Percentiles rank a stretch among this genome's conserved stretches.
Evolutionary conservation across 2,113 vertebrate genomes (phyloP).

Genomic region (Cardinalis cardinalis): DNA sequence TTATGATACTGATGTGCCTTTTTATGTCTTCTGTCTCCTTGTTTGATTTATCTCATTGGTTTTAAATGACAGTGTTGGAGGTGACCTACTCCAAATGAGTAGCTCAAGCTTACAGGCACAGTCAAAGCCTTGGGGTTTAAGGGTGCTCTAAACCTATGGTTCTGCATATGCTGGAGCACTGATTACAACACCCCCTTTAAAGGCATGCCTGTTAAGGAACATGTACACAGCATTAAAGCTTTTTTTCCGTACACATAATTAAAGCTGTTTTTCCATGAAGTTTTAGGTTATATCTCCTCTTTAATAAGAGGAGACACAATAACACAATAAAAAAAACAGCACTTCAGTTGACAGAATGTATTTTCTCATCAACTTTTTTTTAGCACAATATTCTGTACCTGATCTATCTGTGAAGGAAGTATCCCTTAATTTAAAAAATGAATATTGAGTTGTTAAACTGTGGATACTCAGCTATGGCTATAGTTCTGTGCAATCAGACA

Average conservation of each 20-base stretch:
- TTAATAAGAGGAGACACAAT: neutral
- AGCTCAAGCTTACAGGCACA: neutral
- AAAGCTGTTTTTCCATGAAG: neutral
- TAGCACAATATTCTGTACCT: neutral
- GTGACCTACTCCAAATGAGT: neutral
- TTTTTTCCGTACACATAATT: neutral
- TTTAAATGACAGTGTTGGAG: neutral
- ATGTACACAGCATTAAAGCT: neutral
- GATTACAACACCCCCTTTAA: neutral
- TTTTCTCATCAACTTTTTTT: neutral
- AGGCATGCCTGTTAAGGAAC: neutral
- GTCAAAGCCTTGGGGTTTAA: neutral
- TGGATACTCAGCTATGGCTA: neutral
- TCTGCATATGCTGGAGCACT: neutral
- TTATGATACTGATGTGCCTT: neutral
- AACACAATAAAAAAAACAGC: neutral
- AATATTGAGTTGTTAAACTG: neutral
- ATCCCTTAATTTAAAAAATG: neutral
- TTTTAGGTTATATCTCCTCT: neutral
- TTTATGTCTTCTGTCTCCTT: neutral
- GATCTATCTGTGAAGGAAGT: neutral
- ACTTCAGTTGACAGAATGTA: neutral
- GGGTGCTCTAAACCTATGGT: neutral
- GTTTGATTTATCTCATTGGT: neutral
- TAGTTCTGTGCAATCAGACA: neutral